Evolutionary conservation across 2,113 vertebrate species (phyloP).

Genomic region (Taxidea taxus): DNA sequence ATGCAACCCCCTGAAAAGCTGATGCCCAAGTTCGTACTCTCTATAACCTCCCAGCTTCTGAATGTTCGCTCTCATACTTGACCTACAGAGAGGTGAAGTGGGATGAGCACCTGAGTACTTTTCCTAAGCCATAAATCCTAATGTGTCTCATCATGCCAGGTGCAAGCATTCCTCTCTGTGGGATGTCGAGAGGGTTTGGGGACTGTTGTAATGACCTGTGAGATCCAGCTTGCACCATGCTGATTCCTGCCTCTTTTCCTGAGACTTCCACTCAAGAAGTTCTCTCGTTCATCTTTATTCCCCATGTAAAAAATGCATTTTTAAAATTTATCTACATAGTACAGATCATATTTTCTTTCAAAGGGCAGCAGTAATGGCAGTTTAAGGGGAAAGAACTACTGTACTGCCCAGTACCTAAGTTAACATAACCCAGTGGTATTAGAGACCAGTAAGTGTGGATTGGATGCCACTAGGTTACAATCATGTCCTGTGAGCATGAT

Average conservation of each 20-base stretch:
- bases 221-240: neutral
- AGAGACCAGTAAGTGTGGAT: neutral
- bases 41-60: neutral
- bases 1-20: neutral
- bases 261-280: neutral
- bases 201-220: neutral
- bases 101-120: neutral
- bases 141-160: neutral
- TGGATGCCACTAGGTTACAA: neutral
- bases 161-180: neutral
- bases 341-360: neutral
- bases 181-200: neutral
- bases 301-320: neutral
- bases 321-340: neutral
- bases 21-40: neutral
- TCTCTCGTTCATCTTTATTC: neutral
- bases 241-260: neutral
- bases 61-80: neutral
- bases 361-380: neutral
- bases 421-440: neutral
- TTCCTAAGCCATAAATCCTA: neutral
- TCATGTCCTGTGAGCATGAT: neutral
- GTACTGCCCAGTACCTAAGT: neutral
- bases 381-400: neutral
- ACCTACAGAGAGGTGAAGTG: neutral